Percentiles rank a stretch among this genome's conserved stretches.
These are phyloP conservation scores for Dromococcyx pavoninus DNA, from an alignment of 2,797 vertebrate genomes.

Conservation along the genomic window DNA sequence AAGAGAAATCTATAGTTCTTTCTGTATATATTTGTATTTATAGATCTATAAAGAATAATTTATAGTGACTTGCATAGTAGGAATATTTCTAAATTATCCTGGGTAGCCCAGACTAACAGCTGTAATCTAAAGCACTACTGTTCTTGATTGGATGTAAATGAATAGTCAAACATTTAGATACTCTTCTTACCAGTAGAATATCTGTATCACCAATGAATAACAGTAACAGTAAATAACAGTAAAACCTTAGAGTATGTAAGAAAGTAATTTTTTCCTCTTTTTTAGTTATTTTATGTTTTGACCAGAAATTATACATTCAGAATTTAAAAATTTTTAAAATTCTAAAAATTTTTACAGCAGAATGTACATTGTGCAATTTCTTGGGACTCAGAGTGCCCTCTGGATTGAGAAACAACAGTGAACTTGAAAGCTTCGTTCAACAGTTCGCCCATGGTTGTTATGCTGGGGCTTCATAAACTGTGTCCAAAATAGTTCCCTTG, in stretches of 20 bases:
- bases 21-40: neutral
- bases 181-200: neutral
- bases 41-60: neutral
- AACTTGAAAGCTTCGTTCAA: neutral
- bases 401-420: neutral
- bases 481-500: neutral
- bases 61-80: neutral
- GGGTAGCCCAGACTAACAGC: neutral
- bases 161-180: neutral
- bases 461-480: neutral
- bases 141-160: neutral
- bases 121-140: neutral
- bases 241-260: neutral
- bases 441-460: neutral
- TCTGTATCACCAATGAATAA: neutral
- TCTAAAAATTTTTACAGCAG: neutral
- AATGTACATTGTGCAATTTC: neutral
- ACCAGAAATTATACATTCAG: neutral
- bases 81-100: neutral
- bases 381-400: neutral
- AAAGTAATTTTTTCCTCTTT: fast-evolving
- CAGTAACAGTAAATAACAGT: fast-evolving
- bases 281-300: neutral
- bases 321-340: neutral
- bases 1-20: neutral